These are phyloP conservation scores for Sphyrna mokarran DNA, from an alignment of 2,113 vertebrate species.

Conservation along the genomic window DNA sequence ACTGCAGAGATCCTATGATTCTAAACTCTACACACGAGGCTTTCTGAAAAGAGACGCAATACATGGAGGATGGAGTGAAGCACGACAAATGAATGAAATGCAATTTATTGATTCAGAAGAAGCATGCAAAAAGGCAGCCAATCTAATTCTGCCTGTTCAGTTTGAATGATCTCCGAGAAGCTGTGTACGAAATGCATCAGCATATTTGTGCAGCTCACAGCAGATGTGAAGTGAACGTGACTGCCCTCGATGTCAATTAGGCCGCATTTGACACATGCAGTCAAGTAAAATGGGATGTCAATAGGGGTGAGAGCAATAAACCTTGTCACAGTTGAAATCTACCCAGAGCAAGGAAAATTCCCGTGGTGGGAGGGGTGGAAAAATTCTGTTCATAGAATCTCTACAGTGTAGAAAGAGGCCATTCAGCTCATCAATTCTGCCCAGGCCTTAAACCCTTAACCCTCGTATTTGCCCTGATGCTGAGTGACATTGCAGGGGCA, in stretches of 20 bases:
- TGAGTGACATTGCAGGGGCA: too few relatives aligned
- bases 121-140: neutral
- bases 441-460: too few relatives aligned
- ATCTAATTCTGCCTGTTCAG: neutral
- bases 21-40: too few relatives aligned
- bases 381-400: too few relatives aligned
- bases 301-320: neutral
- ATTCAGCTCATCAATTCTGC: too few relatives aligned
- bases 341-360: neutral
- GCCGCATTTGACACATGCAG: neutral
- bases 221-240: neutral
- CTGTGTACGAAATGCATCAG: neutral
- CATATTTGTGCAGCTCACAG: neutral
- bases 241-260: neutral
- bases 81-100: neutral
- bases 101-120: neutral
- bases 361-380: too few relatives aligned
- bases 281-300: neutral
- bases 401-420: too few relatives aligned
- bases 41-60: neutral
- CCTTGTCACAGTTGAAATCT: neutral
- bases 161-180: neutral
- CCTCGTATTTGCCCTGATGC: too few relatives aligned
- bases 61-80: neutral
- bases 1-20: too few relatives aligned